Base-by-base conservation (phyloP, 92 coral and sea anemone genomes). In the Epizoanthus ramosus region DNA sequence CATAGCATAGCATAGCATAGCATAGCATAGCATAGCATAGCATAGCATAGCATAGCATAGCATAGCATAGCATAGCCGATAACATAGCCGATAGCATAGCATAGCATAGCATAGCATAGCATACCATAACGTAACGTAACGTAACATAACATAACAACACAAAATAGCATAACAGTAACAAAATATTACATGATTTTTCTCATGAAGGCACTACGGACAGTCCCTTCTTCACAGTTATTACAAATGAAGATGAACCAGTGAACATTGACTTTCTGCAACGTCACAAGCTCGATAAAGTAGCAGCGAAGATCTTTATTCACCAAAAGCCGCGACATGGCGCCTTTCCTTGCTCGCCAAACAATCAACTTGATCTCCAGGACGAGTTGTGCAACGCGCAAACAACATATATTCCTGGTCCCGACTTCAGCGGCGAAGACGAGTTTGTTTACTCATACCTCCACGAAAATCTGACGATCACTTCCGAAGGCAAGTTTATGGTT, bases 391-490 rank as follows among this genome's bases (percentile, higher is more conserved):
- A 86, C 67, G 89, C 86, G 13, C 77, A 80, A 39, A 89, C 97
- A 4, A 84, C 93, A 24, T 97, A 97, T 57, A 65, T 92, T 10
- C 99, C 99, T 10, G 80, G 81, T 19, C 66, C 79, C 9, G 92
- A 97, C 79, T 97, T 87, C 89, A 94, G 94, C 6, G 99, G 99
- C 18, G 97, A 97, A 80, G 99, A 97, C 66, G 89, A 81, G 54
- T 97, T 97, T 87, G 80, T 79, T 13, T 97, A 92, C 74, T 97
- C 92, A 63, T 92, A 92, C 63, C 94, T 97, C 41, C 91, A 92
- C 81, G 91, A 92, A 58, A 94, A 97, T 83, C 89, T 90, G 80
- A 90, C 99, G 43, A 87, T 90, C 28, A 91, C 96, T 12, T 57
- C 93, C 57, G 96, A 97, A 17, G 99, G 95, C 15, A 90, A 85